Evolutionary conservation across 2,113 vertebrate species (phyloP), one percentile per base, ranked within the genome.

Genomic region (Falco punctatus): DNA sequence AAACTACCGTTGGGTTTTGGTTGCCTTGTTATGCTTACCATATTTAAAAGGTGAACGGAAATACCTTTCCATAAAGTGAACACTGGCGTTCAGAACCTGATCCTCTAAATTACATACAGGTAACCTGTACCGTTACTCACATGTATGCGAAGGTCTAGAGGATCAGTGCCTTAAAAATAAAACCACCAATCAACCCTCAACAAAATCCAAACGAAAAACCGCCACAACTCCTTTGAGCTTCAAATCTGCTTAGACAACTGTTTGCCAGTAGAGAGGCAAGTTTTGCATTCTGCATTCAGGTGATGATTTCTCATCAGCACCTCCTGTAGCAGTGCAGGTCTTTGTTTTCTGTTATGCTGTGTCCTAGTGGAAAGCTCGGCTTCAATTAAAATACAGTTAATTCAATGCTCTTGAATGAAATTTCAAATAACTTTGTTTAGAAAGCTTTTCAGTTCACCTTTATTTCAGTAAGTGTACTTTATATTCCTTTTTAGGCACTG

Each of bases 401-500:
- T 64, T 86, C 27, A 79, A 22, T 6, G 6, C 13, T 71, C 77
- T 79, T 27, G 40, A 72, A 26, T 49, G 30, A 51, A 58, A 55
- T 82, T 67, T 79, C 69, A 74, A 72, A 6, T 74, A 52, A 40
- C 44, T 88, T 67, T 3, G 78, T 88, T 61, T 86, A 91, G 95
- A 90, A 85, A 88, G 64, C 67, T 94, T 93, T 97, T 97, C 94
- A 90, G 92, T 96, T 97, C 95, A 89, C 94, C 81, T 97, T 97
- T 84, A 75, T 42, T 95, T 97, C 89, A 94, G 55, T 94, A 93
- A 96, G 48, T 84, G 58, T 95, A 87, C 71, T 83, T 90, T 87
- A 51, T 81, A 51, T 44, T 97, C 54, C 88, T 81, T 89, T 97
- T 96, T 93, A 98, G 97, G 97, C 97, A 98, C 97, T 97, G 96